Conservation (phyloP, 1,140 invertebrate genomes). For the Drosophila rhopaloa region DNA sequence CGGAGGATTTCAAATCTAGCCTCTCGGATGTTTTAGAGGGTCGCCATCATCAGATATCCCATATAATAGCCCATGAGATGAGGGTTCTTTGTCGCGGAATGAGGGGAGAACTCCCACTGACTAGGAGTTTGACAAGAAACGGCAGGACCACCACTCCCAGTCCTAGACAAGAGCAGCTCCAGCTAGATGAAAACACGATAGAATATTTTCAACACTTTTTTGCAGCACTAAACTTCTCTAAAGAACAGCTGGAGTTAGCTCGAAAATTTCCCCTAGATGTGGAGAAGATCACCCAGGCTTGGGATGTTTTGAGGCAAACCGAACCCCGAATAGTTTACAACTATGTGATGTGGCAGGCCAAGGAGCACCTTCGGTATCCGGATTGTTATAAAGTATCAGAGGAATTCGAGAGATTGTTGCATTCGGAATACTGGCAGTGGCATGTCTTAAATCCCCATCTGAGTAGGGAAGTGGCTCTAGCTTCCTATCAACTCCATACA, state of each 20-base stretch:
- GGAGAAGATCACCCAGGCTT: conserved; percentile 37
- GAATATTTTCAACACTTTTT: conserved; percentile 69
- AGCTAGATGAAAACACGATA: conserved; percentile 58
- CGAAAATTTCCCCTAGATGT: conserved; percentile 59
- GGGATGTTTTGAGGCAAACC: conserved; percentile 51
- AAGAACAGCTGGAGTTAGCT: conserved; percentile 46
- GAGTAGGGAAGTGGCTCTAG: conserved; percentile 64
- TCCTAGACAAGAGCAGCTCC: conserved; percentile 32
- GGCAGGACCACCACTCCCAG: background rate
- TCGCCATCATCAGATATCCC: conserved; percentile 50
- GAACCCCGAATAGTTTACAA: conserved; percentile 72
- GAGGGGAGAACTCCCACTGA: conserved; percentile 57
- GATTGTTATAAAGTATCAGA: conserved; percentile 62
- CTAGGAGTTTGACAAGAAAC: conserved; percentile 15
- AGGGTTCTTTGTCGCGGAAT: conserved; percentile 62
- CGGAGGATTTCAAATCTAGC: conserved; percentile 32
- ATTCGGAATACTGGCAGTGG: conserved; percentile 78
- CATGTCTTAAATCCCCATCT: conserved; percentile 49
- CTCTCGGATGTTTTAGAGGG: conserved; percentile 22
- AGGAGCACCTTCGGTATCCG: conserved; percentile 35
- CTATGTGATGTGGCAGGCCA: conserved; percentile 71
- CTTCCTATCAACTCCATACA: conserved; percentile 71
- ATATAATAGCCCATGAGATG: conserved; percentile 64
- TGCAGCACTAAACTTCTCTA: conserved; percentile 45
- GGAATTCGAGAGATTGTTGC: conserved; percentile 69